phyloP scores from a whole-genome alignment of 2,797 vertebrate species.

The Pempheris klunzingeri region DNA sequence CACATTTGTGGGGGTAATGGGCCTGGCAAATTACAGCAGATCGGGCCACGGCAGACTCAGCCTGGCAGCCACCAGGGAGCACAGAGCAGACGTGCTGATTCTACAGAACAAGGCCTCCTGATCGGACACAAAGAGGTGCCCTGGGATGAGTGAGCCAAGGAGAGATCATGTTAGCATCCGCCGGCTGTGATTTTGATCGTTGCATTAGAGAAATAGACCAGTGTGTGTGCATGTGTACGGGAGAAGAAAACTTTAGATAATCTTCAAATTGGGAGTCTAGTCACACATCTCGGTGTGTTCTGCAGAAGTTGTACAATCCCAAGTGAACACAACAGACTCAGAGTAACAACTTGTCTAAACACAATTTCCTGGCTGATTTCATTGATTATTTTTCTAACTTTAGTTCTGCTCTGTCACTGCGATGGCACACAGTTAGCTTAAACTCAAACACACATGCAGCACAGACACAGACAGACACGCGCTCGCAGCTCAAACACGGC shows the following conservation, averaged over 20 bases:
- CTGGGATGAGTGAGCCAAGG: neutral
- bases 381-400: slow-evolving; percentile 61
- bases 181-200: slow-evolving; percentile 46
- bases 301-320: slow-evolving; percentile 29
- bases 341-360: slow-evolving; percentile 52
- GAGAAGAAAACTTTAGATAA: slow-evolving; percentile 55
- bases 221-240: slow-evolving; percentile 14
- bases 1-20: slow-evolving; percentile 78
- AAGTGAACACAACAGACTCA: slow-evolving; percentile 42
- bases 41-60: slow-evolving; percentile 61
- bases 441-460: slow-evolving; percentile 22
- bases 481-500: slow-evolving; percentile 37
- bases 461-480: slow-evolving; percentile 23
- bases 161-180: slow-evolving; percentile 40
- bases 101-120: slow-evolving; percentile 55
- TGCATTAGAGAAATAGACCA: slow-evolving; percentile 5
- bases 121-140: slow-evolving; percentile 41
- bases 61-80: slow-evolving; percentile 59
- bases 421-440: slow-evolving; percentile 14
- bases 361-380: slow-evolving; percentile 66
- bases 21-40: slow-evolving; percentile 77
- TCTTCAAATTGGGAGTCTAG: slow-evolving; percentile 51
- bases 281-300: slow-evolving; percentile 49
- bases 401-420: slow-evolving; percentile 21
- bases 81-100: slow-evolving; percentile 60